Evolutionary conservation across 2,113 vertebrate genomes (phyloP).

Genomic region (Stercorarius parasiticus): DNA sequence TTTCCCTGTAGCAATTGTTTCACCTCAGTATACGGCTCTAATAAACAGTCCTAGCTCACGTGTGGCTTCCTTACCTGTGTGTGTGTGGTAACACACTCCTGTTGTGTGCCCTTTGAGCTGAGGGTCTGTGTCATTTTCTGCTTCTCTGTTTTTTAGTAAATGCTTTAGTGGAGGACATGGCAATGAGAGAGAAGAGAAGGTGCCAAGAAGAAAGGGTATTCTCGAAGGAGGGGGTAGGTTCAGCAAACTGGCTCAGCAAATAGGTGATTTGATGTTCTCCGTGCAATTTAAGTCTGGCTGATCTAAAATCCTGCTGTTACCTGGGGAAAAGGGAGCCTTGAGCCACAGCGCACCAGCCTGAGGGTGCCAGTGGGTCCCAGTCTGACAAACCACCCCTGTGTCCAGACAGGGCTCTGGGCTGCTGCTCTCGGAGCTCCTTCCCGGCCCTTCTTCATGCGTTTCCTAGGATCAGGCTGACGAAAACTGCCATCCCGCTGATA

Average conservation of each 20-base stretch:
- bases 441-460: too few species aligned
- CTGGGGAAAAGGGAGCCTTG: neutral
- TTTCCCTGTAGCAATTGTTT: neutral
- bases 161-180: neutral
- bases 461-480: neutral
- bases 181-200: neutral
- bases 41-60: neutral
- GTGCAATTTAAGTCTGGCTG: neutral
- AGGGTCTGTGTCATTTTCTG: too few species aligned
- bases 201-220: fast-evolving
- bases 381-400: too few species aligned
- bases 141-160: too few species aligned
- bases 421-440: neutral
- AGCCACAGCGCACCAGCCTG: neutral
- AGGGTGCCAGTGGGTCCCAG: too few species aligned
- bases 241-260: neutral
- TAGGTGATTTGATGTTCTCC: fast-evolving
- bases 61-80: neutral
- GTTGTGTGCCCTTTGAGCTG: neutral
- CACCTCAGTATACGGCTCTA: neutral
- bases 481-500: neutral
- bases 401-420: neutral
- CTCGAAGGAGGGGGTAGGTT: neutral
- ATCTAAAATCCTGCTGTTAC: neutral
- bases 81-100: neutral